phyloP scores from a whole-genome alignment of 2,888 invertebrate genomes.

The Neocrepidodera transversa region DNA sequence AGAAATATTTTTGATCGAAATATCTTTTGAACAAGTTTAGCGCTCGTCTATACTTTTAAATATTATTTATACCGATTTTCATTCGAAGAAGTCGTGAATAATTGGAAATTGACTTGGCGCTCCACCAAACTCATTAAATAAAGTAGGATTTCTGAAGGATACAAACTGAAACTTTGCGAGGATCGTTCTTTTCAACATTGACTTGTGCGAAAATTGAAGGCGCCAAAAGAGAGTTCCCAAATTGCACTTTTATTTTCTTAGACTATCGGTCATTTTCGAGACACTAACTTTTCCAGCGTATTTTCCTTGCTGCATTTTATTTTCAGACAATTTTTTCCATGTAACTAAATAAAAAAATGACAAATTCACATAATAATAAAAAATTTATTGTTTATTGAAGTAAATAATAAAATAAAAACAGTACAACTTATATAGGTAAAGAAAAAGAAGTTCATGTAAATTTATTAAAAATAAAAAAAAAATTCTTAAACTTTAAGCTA shows the following conservation, averaged over 20 bases:
- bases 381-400: no score
- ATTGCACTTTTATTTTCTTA: constrained; percentile 15
- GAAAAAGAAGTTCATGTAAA: no score
- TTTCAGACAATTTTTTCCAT: no score
- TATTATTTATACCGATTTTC: constrained; percentile 36
- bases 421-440: no score
- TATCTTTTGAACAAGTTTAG: background rate
- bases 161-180: constrained; percentile 25
- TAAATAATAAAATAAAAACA: no score
- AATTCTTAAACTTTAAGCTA: no score
- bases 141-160: constrained; percentile 25
- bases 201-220: constrained; percentile 16
- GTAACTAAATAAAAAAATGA: no score
- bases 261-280: constrained; percentile 13
- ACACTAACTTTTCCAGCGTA: background rate
- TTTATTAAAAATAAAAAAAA: no score
- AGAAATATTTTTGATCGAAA: background rate
- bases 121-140: constrained; percentile 32
- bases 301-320: no score
- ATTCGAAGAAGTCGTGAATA: constrained; percentile 32
- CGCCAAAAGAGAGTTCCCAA: constrained; percentile 7
- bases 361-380: no score
- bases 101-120: constrained; percentile 36
- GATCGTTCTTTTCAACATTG: constrained; percentile 20
- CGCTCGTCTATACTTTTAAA: constrained; percentile 20